These are phyloP conservation scores for Speoplatyrhinus poulsoni DNA, from an alignment of 2,113 vertebrate species.

Conservation along the genomic window DNA sequence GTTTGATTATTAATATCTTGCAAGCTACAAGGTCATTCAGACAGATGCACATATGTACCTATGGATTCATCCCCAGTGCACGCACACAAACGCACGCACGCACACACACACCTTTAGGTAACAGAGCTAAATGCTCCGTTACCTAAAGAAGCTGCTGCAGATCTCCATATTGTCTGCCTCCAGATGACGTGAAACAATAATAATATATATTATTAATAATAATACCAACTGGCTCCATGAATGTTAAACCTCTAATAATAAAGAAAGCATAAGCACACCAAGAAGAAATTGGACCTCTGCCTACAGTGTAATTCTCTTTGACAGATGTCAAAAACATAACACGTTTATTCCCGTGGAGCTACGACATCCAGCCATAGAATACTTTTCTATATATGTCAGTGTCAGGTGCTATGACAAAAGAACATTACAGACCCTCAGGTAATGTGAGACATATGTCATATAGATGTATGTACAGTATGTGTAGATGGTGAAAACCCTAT, in stretches of 20 bases:
- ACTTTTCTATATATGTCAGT: slow-evolving; percentile 35
- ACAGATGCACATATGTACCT: not conserved
- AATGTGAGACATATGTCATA: not conserved
- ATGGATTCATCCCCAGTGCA: not conserved
- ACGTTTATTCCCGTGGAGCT: slow-evolving; percentile 49
- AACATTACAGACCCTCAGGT: slow-evolving; percentile 12
- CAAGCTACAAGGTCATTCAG: slow-evolving; percentile 50
- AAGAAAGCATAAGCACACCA: slow-evolving; percentile 50
- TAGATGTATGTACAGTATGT: too few species aligned
- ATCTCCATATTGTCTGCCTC: slow-evolving; percentile 38
- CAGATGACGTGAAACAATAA: slow-evolving; percentile 36
- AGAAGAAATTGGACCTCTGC: slow-evolving; percentile 49
- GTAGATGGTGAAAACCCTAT: too few species aligned
- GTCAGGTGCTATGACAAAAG: slow-evolving; percentile 19
- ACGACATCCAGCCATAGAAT: slow-evolving; percentile 50
- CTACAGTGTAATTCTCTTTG: slow-evolving; percentile 60
- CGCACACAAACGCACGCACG: not conserved
- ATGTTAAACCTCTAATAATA: slow-evolving; percentile 45
- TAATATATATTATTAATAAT: slow-evolving; percentile 13
- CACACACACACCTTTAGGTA: slow-evolving; percentile 7
- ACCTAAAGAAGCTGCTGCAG: slow-evolving; percentile 59
- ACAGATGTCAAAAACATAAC: slow-evolving; percentile 61
- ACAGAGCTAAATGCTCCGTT: slow-evolving; percentile 17
- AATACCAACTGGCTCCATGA: slow-evolving; percentile 38
- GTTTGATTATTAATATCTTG: slow-evolving; percentile 41